These are phyloP conservation scores for Sphenodon punctatus DNA, from an alignment of 2,797 vertebrate species.

Conservation along the genomic window DNA sequence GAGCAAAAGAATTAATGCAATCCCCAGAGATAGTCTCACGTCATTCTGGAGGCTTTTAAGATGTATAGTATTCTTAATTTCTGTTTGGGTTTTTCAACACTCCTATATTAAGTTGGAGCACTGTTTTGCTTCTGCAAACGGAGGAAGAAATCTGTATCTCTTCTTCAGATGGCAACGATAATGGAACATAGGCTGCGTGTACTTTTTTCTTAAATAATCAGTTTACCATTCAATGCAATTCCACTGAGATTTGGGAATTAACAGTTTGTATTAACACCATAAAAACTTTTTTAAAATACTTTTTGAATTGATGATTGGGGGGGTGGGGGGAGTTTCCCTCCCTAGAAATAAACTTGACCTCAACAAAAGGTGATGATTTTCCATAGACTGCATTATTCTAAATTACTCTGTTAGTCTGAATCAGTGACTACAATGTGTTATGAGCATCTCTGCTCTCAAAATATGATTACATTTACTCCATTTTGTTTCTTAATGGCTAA, in stretches of 20 bases:
- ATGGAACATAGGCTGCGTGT: neutral
- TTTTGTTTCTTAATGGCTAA: neutral
- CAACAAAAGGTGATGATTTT: neutral
- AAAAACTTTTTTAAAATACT: neutral
- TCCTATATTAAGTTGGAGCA: neutral
- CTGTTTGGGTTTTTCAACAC: neutral
- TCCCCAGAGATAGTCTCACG: neutral
- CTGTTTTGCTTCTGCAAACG: neutral
- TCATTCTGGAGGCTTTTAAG: constrained; percentile 4
- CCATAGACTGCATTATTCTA: neutral
- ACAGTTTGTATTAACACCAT: neutral
- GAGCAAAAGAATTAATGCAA: neutral
- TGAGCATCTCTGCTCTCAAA: neutral
- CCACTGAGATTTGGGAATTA: neutral
- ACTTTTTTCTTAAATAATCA: neutral
- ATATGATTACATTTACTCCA: neutral
- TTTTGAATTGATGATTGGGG: neutral
- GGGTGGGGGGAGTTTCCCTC: neutral
- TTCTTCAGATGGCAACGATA: neutral
- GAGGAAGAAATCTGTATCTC: neutral
- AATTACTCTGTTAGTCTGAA: neutral
- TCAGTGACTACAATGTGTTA: neutral
- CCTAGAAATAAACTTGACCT: neutral
- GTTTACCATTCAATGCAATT: neutral
- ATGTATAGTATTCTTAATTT: neutral